phyloP scores from a whole-genome alignment of 2,113 vertebrate species.

The Perca fluviatilis region DNA sequence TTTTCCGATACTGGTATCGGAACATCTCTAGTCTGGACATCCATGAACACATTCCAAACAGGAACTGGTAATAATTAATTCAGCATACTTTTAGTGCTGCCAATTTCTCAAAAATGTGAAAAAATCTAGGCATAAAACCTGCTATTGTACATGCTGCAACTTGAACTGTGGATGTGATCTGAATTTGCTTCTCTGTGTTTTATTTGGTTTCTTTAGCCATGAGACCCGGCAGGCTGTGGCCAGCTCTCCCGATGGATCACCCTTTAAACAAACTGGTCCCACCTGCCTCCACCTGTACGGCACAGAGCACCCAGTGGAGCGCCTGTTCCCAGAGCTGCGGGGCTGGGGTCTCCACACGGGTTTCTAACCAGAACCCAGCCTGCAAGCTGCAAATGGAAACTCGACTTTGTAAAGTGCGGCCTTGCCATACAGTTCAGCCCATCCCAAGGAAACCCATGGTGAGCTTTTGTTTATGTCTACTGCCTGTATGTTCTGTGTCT shows the following conservation, averaged over 20 bases:
- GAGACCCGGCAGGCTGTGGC: slow-evolving; percentile 50
- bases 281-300: slow-evolving; percentile 78
- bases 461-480: slow-evolving; percentile 39
- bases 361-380: slow-evolving; percentile 91
- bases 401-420: slow-evolving; percentile 86
- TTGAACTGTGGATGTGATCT: not conserved
- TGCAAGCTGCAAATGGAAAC: slow-evolving; percentile 91
- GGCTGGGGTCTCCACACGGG: slow-evolving; percentile 88
- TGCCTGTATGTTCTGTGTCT: not conserved
- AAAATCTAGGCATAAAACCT: not conserved
- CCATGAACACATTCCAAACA: no score
- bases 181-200: not conserved
- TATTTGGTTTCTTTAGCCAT: slow-evolving; percentile 55
- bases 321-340: slow-evolving; percentile 92
- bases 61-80: no score
- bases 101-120: no score
- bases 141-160: not conserved
- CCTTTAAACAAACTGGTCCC: slow-evolving; percentile 34
- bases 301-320: slow-evolving; percentile 91
- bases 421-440: slow-evolving; percentile 77
- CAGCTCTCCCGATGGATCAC: slow-evolving; percentile 22
- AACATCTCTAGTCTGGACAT: no score
- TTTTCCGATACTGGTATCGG: no score
- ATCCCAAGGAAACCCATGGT: slow-evolving; percentile 63
- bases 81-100: no score